Evolutionary conservation across 2,797 vertebrate species (phyloP).

Genomic region (Manis javanica): DNA sequence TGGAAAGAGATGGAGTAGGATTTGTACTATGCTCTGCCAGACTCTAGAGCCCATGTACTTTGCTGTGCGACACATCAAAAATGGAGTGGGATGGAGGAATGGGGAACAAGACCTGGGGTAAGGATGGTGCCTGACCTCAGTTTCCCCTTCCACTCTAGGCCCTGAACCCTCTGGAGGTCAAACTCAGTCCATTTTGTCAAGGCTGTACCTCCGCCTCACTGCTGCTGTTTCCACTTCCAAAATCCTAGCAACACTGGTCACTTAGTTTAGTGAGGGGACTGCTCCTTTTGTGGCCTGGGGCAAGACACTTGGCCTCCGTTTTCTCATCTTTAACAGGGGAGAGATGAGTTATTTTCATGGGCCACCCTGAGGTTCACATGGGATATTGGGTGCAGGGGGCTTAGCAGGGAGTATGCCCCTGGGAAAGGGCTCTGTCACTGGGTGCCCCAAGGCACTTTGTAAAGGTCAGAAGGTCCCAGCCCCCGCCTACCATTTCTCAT

Average conservation of each 20-base stretch:
- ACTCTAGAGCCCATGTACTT: background rate
- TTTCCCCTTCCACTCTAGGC: background rate
- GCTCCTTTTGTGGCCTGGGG: background rate
- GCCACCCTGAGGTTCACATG: background rate
- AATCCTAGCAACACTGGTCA: background rate
- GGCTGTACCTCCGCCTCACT: background rate
- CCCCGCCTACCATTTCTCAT: background rate
- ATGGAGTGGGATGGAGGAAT: background rate
- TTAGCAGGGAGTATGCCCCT: background rate
- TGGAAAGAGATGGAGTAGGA: background rate
- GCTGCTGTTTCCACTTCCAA: background rate
- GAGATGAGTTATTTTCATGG: background rate
- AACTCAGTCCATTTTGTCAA: background rate
- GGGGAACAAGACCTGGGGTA: background rate
- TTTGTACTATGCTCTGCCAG: background rate
- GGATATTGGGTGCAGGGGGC: background rate
- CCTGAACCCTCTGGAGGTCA: background rate
- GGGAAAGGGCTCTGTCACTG: background rate
- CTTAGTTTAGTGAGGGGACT: background rate
- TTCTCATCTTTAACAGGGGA: constrained; percentile 19
- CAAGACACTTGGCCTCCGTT: background rate
- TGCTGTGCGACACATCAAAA: background rate
- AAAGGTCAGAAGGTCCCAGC: background rate
- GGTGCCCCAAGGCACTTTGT: background rate
- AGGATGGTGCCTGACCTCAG: background rate